These are phyloP conservation scores for Calyptommatus sinebrachiatus DNA, from an alignment of 2,113 vertebrate species.

Conservation along the genomic window DNA sequence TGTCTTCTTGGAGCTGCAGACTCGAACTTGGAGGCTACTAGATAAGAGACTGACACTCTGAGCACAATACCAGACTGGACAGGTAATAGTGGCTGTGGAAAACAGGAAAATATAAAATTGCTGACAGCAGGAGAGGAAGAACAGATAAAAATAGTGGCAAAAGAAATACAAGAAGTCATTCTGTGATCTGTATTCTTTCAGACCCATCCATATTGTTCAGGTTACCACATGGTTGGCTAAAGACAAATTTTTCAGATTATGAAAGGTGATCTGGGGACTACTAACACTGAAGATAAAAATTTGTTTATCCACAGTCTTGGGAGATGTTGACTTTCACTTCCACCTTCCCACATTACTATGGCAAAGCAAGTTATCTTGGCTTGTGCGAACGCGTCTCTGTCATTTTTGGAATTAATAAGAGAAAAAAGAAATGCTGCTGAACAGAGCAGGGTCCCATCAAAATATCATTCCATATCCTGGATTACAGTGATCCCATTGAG, in stretches of 20 bases:
- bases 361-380: constrained; percentile 45
- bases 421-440: constrained; percentile 30
- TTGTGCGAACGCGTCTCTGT: constrained; percentile 51
- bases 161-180: no score
- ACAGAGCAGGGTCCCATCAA: constrained; percentile 42
- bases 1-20: no score
- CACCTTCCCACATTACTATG: constrained; percentile 49
- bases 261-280: constrained; percentile 34
- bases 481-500: constrained; percentile 31
- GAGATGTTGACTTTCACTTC: constrained; percentile 43
- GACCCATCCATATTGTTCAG: no score
- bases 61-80: no score
- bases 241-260: constrained; percentile 8
- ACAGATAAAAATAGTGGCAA: no score
- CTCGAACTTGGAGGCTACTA: no score
- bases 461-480: constrained; percentile 40
- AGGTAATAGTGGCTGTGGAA: no score
- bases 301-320: constrained; percentile 36
- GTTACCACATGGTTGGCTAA: not conserved
- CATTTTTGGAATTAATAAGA: constrained; percentile 41
- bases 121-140: no score
- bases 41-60: no score
- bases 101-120: no score
- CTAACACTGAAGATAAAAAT: constrained; percentile 35
- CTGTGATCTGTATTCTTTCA: no score